These are phyloP conservation scores for Zele albiditarsus DNA, from an alignment of 2,888 invertebrate species.

Conservation along the genomic window DNA sequence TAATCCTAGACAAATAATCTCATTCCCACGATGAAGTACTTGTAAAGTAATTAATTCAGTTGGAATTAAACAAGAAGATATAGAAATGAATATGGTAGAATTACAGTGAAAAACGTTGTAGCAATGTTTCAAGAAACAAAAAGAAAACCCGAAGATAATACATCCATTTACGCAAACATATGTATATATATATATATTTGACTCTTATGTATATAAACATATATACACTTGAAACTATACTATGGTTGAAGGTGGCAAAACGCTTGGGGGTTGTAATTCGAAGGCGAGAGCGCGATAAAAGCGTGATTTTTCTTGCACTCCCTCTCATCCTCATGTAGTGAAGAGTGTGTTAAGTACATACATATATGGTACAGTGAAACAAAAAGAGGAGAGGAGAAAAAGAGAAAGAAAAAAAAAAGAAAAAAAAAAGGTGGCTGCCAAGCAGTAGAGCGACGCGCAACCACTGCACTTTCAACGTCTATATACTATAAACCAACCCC, in stretches of 20 bases:
- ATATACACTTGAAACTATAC: conserved; percentile 8
- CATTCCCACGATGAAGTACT: neutral
- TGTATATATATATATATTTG: neutral
- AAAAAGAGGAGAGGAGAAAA: neutral
- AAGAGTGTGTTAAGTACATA: conserved; percentile 6
- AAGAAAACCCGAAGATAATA: neutral
- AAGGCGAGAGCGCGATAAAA: conserved; percentile 34
- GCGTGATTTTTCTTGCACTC: conserved; percentile 43
- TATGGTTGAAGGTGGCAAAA: conserved; percentile 38
- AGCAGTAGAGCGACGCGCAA: conserved; percentile 23
- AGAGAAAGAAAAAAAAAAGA: conserved; percentile 18
- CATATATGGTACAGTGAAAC: neutral
- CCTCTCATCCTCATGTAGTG: conserved; percentile 25
- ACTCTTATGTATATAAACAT: neutral
- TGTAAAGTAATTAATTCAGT: neutral
- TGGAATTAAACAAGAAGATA: neutral
- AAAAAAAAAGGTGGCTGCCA: neutral
- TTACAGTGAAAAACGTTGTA: neutral
- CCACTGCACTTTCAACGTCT: conserved; percentile 37
- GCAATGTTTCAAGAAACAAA: neutral
- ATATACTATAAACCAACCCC: conserved; percentile 53
- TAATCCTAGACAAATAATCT: conserved; percentile 24
- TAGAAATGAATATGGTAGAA: neutral
- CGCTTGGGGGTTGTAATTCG: conserved; percentile 39
- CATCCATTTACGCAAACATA: neutral